Conservation (phyloP, 2,113 vertebrate genomes). For the Callithrix jacchus region DNA sequence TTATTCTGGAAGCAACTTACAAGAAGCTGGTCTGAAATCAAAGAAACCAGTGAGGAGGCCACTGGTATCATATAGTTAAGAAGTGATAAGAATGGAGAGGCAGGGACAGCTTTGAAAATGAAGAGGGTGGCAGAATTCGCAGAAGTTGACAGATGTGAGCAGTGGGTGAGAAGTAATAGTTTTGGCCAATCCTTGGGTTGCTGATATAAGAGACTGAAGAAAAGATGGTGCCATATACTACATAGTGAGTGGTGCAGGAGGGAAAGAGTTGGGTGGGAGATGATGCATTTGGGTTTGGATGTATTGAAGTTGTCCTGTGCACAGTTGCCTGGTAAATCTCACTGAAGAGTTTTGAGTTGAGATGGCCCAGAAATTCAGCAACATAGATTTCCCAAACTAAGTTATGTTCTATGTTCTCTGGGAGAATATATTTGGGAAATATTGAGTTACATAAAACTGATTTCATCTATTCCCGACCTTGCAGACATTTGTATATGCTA, state of each 20-base stretch:
- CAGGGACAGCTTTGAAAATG: neutral
- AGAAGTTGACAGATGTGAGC: neutral
- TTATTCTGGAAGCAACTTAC: neutral
- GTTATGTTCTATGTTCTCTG: neutral
- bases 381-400: neutral
- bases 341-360: neutral
- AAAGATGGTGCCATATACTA: neutral
- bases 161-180: neutral
- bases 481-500: neutral
- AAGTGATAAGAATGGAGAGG: neutral
- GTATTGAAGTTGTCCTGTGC: neutral
- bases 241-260: neutral
- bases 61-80: neutral
- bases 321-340: neutral
- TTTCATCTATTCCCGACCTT: neutral
- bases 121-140: neutral
- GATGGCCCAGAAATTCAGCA: neutral
- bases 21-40: neutral
- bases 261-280: neutral
- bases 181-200: neutral
- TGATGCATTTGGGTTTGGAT: neutral
- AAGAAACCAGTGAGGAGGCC: neutral
- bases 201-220: neutral
- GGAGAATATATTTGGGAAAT: neutral
- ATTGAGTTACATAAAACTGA: neutral